Evolutionary conservation across 2,113 vertebrate species (phyloP).

Genomic region (Anser brachyrhynchus): DNA sequence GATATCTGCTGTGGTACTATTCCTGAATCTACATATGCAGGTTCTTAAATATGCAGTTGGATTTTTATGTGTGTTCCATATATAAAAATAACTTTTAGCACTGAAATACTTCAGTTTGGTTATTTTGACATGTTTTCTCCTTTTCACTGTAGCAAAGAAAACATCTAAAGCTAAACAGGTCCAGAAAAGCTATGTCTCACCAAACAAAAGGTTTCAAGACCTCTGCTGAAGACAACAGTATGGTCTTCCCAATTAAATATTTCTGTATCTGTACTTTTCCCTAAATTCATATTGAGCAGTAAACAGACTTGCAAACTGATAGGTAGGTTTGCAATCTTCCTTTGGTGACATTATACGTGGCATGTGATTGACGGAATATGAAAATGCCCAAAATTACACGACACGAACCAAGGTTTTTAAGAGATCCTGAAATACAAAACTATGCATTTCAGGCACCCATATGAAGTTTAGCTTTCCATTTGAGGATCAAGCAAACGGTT

Average conservation of each 20-base stretch:
- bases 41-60: not conserved
- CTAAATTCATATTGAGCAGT: not conserved
- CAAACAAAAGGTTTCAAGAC: not conserved
- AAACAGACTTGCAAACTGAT: not conserved
- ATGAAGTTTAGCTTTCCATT: not conserved
- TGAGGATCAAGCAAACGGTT: not conserved
- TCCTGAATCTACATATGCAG: not conserved
- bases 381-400: not conserved
- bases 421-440: not conserved
- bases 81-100: not conserved
- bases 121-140: not conserved
- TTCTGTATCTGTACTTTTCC: not conserved
- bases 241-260: not conserved
- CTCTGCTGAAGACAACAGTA: not conserved
- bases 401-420: not conserved
- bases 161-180: not conserved
- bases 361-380: not conserved
- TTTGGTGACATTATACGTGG: not conserved
- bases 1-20: not conserved
- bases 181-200: not conserved
- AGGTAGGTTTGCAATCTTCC: accelerated
- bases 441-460: accelerated
- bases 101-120: not conserved
- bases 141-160: accelerated
- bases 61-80: not conserved